These are phyloP conservation scores for Drosophila neonasuta DNA, from an alignment of 2,888 invertebrate genomes.

Conservation along the genomic window DNA sequence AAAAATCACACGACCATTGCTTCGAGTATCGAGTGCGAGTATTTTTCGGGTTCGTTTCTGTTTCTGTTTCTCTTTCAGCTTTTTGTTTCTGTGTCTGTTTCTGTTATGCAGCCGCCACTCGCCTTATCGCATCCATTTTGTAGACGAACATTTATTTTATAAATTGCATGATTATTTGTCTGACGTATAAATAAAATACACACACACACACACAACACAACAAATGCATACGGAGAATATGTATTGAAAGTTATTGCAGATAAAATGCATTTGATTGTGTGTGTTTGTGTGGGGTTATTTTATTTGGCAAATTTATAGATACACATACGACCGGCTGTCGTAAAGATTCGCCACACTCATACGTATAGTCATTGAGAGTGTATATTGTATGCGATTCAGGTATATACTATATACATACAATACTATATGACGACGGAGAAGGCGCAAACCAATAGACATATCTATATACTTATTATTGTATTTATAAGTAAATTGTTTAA, in stretches of 20 bases:
- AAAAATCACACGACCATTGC: constrained; percentile 60
- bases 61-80: constrained; percentile 8
- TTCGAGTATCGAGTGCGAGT: constrained; percentile 34
- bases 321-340: constrained; percentile 4
- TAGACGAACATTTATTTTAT: constrained; percentile 30
- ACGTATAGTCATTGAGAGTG: constrained; percentile 55
- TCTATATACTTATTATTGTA: constrained; percentile 4
- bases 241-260: constrained; percentile 31
- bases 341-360: constrained; percentile 7
- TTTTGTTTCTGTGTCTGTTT: constrained; percentile 23
- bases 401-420: constrained; percentile 29
- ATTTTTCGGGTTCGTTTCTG: constrained; percentile 32
- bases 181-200: constrained; percentile 44
- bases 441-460: constrained; percentile 5
- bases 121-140: constrained; percentile 24
- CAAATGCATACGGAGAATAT: not conserved
- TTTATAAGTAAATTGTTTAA: constrained; percentile 10
- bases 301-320: constrained; percentile 40
- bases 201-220: constrained; percentile 1
- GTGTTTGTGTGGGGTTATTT: constrained; percentile 8
- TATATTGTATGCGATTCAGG: constrained; percentile 4
- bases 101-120: constrained; percentile 5
- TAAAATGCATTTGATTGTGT: constrained; percentile 40
- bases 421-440: constrained; percentile 19
- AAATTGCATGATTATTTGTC: constrained; percentile 56